Base-by-base conservation (phyloP, 2,888 invertebrate species). In the Tenthredo livida region DNA sequence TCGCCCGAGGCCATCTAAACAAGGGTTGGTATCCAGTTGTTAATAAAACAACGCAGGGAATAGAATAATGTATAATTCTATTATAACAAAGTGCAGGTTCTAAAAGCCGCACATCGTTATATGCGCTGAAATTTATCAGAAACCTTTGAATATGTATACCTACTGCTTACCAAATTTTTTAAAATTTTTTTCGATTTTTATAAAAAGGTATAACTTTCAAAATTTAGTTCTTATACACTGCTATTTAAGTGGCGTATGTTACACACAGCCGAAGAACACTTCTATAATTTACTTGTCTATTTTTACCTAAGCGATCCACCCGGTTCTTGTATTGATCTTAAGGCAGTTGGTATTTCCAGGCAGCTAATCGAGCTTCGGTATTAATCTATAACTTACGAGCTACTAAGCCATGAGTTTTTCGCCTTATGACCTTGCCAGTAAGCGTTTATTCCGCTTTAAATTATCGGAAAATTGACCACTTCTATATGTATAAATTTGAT, bases 281-380 rank as follows among this genome's bases (percentile, higher is more conserved):
- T 77, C 77, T 50, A 77, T 25, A 50, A 77, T 77, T 77, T 33
- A 47, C 54, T 77, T 25, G 50, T 77, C 77, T 77, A 77, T 77
- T 77, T 77, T 77, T 77, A 77, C 54, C 54, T 77, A 77, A 73
- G 29, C 77, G 77, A 77, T 77, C 33, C 77, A 77, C 77, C 50
- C 77, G 77, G 25, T 54, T 54, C 77, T 50, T 54, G 77, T 77
- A 77, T 77, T 77, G 77, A 77, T 77, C 77, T 77, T 77, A 50
- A 17, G 50, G 54, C 17, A 77, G 50, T 54, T 29, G 15, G 77
- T 77, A 77, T 77, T 77, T 77, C 54, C 77, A 77, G n/a, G 15
- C 33, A 43, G 43, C 77, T 77, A 33, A 77, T 77, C 77, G 47
- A 54, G n/a, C 50, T 29, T 17, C 33, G n/a, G 1, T 77, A 33